Percentiles rank a stretch among this genome's conserved stretches.
These are phyloP conservation scores for Bolinopsis microptera DNA, from an alignment of 37 sponge, comb jelly and placozoan species.

Conservation along the genomic window DNA sequence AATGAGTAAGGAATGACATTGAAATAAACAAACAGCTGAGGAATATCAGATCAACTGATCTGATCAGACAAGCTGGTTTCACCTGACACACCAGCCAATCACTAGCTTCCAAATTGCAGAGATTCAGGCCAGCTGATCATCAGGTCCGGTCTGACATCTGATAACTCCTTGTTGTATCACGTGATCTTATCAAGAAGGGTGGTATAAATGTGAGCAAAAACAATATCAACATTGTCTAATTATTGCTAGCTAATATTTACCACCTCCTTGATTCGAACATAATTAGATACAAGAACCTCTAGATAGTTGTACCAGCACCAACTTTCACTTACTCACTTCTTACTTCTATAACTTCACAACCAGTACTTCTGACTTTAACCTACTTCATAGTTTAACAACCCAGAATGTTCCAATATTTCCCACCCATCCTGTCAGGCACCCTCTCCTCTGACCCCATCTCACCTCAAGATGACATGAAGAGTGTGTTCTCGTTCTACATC, in stretches of 20 bases:
- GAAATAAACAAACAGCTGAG: no score
- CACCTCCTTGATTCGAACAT: background rate
- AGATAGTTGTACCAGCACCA: no score
- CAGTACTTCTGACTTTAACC: background rate
- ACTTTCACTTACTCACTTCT: background rate
- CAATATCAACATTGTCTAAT: background rate
- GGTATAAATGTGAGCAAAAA: background rate
- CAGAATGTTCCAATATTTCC: no score
- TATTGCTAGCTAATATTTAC: background rate
- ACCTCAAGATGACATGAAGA: background rate
- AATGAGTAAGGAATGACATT: no score
- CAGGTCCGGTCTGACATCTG: background rate
- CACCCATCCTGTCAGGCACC: background rate
- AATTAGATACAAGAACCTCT: background rate
- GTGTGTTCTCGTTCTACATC: constrained; percentile 33
- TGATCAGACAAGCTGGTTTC: background rate
- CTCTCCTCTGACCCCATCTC: background rate
- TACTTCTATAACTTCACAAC: no score
- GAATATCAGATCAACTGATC: background rate
- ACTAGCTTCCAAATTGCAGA: background rate
- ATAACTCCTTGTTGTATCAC: background rate
- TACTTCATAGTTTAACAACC: no score
- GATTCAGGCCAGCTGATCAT: background rate
- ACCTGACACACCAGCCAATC: no score
- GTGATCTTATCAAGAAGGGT: background rate